Evolutionary conservation across 2,113 vertebrate species (phyloP), one percentile per base, ranked within the genome.

Genomic region (Calypte anna): DNA sequence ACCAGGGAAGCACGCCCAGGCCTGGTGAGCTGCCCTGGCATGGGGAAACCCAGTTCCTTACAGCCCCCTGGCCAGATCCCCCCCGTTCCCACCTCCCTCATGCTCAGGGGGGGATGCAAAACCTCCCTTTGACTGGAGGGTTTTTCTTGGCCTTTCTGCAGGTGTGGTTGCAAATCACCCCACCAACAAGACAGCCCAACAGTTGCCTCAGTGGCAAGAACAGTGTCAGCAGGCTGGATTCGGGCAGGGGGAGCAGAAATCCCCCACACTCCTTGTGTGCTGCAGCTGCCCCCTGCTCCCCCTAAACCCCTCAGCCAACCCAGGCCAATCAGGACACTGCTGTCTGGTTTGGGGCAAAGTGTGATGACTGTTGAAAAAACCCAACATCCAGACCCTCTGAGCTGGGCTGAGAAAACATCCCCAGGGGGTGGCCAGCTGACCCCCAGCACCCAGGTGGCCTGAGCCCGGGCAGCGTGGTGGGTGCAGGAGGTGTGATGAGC

Each of bases 391-490:
- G 1, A 22, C 7, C 21, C 24, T 70, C 33, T 4, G 10, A 38
- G 21, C 1, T 12, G 58, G 54, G 9, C 40, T 40, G 40, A 50
- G 74, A n/a, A 70, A 31, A 19, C 23, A 6, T 1, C 21, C 48
- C 12, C 0, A 3, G 57, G 7, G 14, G 58, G 14, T 46, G 43
- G 19, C 7, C 63, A 3, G 50, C n/a, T 24, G 44, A 16, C 23
- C 6, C 17, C 36, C 57, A 51, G 48, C 51, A 33, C 24, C 27
- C 59, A 3, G 43, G 58, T 10, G 81, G n/a, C 9, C 53, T 4
- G 33, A 86, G 66, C 36, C 9, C 6, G 55, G 46, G 86, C 38
- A 30, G 10, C 0, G 0, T 0, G 66, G 0, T 0, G 66, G n/a
- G 48, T 19, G 1, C 28, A 3, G 57, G 23, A 21, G 0, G 38